These are phyloP conservation scores for Limenitis camilla DNA, from an alignment of 2,888 invertebrate species.

Conservation along the genomic window DNA sequence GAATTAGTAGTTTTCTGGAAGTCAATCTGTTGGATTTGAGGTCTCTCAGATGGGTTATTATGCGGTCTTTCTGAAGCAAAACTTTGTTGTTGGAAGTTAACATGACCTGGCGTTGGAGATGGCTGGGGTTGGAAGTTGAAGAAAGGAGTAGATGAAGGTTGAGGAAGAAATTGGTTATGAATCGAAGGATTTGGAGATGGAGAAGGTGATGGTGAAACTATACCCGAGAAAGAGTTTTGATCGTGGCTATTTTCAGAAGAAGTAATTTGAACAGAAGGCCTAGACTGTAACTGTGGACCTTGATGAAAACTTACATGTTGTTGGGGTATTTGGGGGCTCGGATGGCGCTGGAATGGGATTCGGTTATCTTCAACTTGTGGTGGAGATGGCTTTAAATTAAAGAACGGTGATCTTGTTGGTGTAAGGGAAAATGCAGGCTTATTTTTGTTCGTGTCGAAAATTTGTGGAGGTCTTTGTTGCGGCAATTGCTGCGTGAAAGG, in stretches of 20 bases:
- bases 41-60: conserved; percentile 50
- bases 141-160: conserved; percentile 55
- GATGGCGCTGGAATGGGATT: conserved; percentile 51
- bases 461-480: conserved; percentile 57
- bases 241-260: conserved; percentile 34
- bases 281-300: conserved; percentile 47
- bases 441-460: conserved; percentile 57
- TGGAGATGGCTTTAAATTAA: conserved; percentile 64
- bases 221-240: conserved; percentile 45
- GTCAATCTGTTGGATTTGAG: conserved; percentile 35
- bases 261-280: conserved; percentile 45
- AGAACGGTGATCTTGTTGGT: conserved; percentile 57
- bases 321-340: conserved; percentile 37
- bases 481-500: conserved; percentile 66
- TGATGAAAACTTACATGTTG: conserved; percentile 67
- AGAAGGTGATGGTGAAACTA: conserved; percentile 42
- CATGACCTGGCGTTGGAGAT: conserved; percentile 42
- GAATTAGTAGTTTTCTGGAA: conserved; percentile 44
- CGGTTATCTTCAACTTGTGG: conserved; percentile 58
- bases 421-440: conserved; percentile 49
- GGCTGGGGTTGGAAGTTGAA: conserved; percentile 60
- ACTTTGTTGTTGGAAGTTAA: conserved; percentile 46
- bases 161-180: conserved; percentile 57
- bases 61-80: conserved; percentile 42
- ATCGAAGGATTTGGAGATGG: conserved; percentile 36